Base-by-base conservation (phyloP, 2,888 invertebrate genomes). In the Phengaris alcon region DNA sequence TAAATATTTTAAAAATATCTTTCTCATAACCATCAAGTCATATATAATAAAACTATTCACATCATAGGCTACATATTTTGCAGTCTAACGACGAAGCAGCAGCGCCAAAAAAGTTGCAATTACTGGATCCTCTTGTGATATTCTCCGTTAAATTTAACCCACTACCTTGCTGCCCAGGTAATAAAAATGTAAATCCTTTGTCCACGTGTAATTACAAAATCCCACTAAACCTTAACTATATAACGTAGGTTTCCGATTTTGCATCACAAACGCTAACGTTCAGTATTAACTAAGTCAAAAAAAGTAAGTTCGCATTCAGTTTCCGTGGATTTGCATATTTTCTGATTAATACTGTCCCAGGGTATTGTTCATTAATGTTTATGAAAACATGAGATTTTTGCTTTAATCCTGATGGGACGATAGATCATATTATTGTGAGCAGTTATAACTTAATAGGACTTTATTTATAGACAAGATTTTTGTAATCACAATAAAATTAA, bases 171-270 rank as follows among this genome's bases (percentile, higher is more conserved):
- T 35, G 13, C 35, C 35, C 64, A 72, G 59, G 22, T 83, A 88
- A 90, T 90, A 87, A 90, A 90, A 88, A 90, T 91, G 91, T 87
- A 85, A 91, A 91, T 90, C 80, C 87, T 88, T 88, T 87, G 87
- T 87, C 82, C 84, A 73, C 70, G 57, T 81, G 81, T 89, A 90
- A 90, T 89, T 88, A 85, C 84, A 82, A 81, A 82, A 79, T 81
- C 76, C 78, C 79, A 79, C 77, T 79, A 80, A 79, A 79, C 68
- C 75, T 74, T 64, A 75, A 75, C 75, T 72, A 55, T 75, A 76
- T 74, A 13, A 68, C 68, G 79, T 80, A 70, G 77, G 78, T 79
- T 78, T 81, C 80, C 82, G 80, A 83, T 89, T 92, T 92, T 91
- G 88, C 91, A 91, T 91, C 85, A 88, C 91, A 92, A 91, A 92